phyloP scores from a whole-genome alignment of 1,140 invertebrate species.

The Bilobella aurantiaca region DNA sequence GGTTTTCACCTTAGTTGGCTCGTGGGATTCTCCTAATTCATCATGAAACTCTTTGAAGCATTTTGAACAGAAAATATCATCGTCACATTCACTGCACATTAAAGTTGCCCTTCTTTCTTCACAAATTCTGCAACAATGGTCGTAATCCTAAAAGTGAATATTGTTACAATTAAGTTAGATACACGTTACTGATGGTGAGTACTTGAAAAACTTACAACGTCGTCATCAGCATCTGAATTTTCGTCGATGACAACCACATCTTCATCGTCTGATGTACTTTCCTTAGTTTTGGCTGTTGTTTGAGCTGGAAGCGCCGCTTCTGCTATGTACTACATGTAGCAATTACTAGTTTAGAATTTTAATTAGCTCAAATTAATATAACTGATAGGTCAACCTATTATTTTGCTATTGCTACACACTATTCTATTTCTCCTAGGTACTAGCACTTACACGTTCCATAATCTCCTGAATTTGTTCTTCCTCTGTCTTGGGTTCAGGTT shows the following conservation, averaged over 20 bases:
- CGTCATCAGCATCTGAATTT: conserved; percentile 7
- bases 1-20: conserved; percentile 4
- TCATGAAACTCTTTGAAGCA: conserved; percentile 32
- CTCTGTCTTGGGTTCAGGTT: background rate
- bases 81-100: conserved; percentile 29
- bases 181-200: too few relatives aligned
- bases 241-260: background rate
- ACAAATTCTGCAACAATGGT: conserved; percentile 26
- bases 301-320: conserved; percentile 18
- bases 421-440: too few relatives aligned
- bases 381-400: too few relatives aligned
- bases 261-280: conserved; percentile 6
- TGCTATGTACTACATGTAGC: conserved; percentile 19
- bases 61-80: conserved; percentile 24
- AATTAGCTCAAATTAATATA: too few relatives aligned
- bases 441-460: conserved; percentile 2
- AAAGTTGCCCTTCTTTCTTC: conserved; percentile 27
- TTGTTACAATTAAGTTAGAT: too few relatives aligned
- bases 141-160: conserved; percentile 24
- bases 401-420: too few relatives aligned
- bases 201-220: conserved; percentile 8
- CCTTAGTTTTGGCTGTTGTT: background rate
- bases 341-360: too few relatives aligned
- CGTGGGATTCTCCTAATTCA: conserved; percentile 29
- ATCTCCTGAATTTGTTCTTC: background rate